Base-by-base conservation (phyloP, 2,888 invertebrate species). In the Drosophila paramelanica region DNA sequence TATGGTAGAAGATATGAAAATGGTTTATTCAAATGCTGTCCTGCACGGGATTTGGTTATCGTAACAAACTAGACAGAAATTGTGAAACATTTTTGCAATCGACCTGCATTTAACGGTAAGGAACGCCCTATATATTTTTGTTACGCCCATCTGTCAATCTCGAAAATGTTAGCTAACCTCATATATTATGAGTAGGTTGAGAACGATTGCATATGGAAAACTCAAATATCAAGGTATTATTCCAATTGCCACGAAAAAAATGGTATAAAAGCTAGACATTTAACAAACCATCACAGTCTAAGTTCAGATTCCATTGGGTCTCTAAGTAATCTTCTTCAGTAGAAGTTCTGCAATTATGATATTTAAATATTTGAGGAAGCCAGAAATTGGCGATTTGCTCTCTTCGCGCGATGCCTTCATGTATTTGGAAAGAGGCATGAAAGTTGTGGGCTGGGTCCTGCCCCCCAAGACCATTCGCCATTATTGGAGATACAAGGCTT, bases 121-220 rank as follows among this genome's bases (percentile, higher is more conserved):
- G 5, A 11, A 33, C 58, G 59, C 25, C 59, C 59, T 3, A 17
- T 4, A 7, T 33, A 33, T 13, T 14, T 8, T n/a, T n/a, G 39
- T 3, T 10, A 76, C 76, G 77, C 73, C 73, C 43, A 47, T 7
- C 46, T 65, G 73, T 76, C 71, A 73, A 51, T 69, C 64, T 51
- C 1, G 8, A 31, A 45, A 46, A 25, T 50, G 6, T 1, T 2
- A 14, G 8, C 39, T 42, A 51, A 25, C 27, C 10, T 23, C 14
- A 17, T 25, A 43, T 67, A 49, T 23, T 17, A 46, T 51, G 17
- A 8, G 8, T 33, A 38, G 11, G 23, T 39, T 72, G 70, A 58
- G 74, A 73, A 73, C 59, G 4, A 14, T n/a, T 23, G 47, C 73
- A 73, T 11, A 49, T 73, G 74, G 33, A 31, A 27, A 25, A 27